phyloP scores from a whole-genome alignment of 2,113 vertebrate genomes.

The Vireo altiloquus region DNA sequence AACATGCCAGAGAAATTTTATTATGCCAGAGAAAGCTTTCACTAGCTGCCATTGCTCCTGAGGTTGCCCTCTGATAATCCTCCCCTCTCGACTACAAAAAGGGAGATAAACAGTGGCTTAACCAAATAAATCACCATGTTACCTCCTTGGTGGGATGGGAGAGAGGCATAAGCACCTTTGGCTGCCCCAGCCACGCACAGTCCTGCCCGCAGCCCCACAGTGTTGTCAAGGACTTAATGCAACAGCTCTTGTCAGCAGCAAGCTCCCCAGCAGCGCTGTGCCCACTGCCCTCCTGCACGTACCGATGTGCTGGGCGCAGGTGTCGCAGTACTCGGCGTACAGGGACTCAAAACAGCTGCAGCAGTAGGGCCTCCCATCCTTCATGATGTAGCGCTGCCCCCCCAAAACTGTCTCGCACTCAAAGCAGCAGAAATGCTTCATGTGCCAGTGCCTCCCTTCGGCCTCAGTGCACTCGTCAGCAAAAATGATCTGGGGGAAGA shows the following conservation, averaged over 20 bases:
- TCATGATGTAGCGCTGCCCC: slow-evolving; percentile 99
- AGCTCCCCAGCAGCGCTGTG: not conserved
- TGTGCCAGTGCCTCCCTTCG: slow-evolving; percentile 97
- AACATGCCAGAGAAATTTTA: rapidly evolving
- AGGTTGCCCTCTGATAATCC: not conserved
- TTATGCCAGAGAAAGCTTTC: not conserved
- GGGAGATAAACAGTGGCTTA: not conserved
- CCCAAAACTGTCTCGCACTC: slow-evolving; percentile 95
- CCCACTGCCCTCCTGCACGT: not conserved
- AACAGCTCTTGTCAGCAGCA: not conserved
- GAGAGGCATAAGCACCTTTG: not conserved
- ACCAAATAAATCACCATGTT: not conserved
- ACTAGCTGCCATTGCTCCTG: not conserved
- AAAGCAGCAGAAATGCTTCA: slow-evolving; percentile 99
- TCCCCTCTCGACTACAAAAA: not conserved
- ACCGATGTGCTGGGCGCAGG: slow-evolving; percentile 97
- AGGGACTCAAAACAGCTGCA: slow-evolving; percentile 96
- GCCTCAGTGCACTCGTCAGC: slow-evolving; percentile 97
- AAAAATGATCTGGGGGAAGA: slow-evolving; percentile 89
- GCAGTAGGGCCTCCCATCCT: slow-evolving; percentile 96
- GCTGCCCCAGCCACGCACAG: not conserved
- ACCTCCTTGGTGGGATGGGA: not conserved
- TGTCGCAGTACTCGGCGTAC: slow-evolving; percentile 95
- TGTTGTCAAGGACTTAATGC: not conserved
- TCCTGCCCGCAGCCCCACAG: not conserved